A percentile compares a stretch with the other conserved stretches of the same genome.
Evolutionary conservation across 2,113 vertebrate genomes (phyloP).

Genomic region (Oceanites oceanicus): DNA sequence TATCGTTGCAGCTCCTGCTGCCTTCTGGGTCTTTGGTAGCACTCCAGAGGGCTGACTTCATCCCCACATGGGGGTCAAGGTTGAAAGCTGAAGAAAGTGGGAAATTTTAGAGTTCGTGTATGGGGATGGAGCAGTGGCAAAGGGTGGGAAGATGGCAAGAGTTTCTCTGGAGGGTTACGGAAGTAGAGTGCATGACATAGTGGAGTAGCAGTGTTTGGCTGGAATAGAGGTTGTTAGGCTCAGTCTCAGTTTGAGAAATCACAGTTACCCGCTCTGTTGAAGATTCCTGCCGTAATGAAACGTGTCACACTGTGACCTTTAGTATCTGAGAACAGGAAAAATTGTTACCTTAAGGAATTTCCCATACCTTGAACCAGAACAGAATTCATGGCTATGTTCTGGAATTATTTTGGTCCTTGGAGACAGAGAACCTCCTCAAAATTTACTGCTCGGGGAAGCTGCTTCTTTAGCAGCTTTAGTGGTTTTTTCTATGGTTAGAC

Average conservation of each 20-base stretch:
- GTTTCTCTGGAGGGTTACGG: background rate
- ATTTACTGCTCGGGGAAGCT: constrained; percentile 48
- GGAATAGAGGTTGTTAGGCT: background rate
- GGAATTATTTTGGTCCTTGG: constrained; percentile 39
- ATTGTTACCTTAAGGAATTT: constrained; percentile 62
- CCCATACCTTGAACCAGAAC: constrained; percentile 40
- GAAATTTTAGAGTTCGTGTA: background rate
- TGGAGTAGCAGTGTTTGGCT: background rate
- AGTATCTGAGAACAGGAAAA: constrained; percentile 31
- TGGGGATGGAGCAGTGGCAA: background rate
- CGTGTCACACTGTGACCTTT: constrained; percentile 46
- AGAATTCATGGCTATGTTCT: constrained; percentile 20
- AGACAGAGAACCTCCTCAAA: constrained; percentile 29
- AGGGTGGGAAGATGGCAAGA: background rate
- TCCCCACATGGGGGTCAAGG: background rate
- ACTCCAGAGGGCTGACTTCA: constrained; percentile 3
- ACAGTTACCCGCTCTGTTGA: background rate
- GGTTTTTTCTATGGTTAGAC: constrained; percentile 24
- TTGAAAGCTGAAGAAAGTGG: background rate
- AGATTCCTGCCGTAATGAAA: background rate
- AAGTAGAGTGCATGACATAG: background rate
- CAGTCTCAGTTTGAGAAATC: background rate
- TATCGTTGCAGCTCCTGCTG: background rate
- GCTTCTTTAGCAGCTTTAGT: constrained; percentile 14
- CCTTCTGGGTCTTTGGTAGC: background rate